phyloP scores from a whole-genome alignment of 2,888 invertebrate genomes.

The Eristalinus aeneus region DNA sequence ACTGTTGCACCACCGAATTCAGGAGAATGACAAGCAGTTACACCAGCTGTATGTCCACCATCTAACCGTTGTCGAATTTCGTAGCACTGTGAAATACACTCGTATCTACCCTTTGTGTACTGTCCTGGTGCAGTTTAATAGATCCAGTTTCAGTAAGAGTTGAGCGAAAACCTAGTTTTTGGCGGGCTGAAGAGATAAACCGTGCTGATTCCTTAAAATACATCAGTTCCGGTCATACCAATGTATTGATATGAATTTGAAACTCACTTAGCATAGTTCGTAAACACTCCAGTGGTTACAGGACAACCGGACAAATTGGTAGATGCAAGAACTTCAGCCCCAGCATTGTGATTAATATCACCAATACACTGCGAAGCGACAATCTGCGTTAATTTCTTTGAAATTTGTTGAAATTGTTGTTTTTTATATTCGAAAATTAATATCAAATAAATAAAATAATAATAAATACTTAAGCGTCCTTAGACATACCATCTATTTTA shows the following conservation, averaged over 20 bases:
- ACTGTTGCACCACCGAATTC: slow-evolving; percentile 50
- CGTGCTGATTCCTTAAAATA: slow-evolving; percentile 49
- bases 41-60: slow-evolving; percentile 56
- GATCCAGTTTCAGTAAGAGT: slow-evolving; percentile 37
- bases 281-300: not conserved
- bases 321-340: slow-evolving; percentile 46
- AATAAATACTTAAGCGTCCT: not conserved
- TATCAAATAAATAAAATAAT: not conserved
- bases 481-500: not conserved
- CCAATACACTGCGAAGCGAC: slow-evolving; percentile 27
- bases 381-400: not conserved
- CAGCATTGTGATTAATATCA: slow-evolving; percentile 28
- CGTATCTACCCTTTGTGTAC: slow-evolving; percentile 48
- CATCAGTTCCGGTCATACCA: not conserved
- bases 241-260: not conserved
- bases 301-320: not conserved
- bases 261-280: not conserved
- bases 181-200: slow-evolving; percentile 40
- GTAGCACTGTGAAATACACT: slow-evolving; percentile 60
- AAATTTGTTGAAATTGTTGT: slow-evolving; percentile 12
- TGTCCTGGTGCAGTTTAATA: slow-evolving; percentile 42
- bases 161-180: slow-evolving; percentile 42
- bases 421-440: not conserved
- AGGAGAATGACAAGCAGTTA: slow-evolving; percentile 55
- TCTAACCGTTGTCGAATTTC: slow-evolving; percentile 48